phyloP scores from a whole-genome alignment of 2,888 invertebrate species.

The Hetaerina titia region DNA sequence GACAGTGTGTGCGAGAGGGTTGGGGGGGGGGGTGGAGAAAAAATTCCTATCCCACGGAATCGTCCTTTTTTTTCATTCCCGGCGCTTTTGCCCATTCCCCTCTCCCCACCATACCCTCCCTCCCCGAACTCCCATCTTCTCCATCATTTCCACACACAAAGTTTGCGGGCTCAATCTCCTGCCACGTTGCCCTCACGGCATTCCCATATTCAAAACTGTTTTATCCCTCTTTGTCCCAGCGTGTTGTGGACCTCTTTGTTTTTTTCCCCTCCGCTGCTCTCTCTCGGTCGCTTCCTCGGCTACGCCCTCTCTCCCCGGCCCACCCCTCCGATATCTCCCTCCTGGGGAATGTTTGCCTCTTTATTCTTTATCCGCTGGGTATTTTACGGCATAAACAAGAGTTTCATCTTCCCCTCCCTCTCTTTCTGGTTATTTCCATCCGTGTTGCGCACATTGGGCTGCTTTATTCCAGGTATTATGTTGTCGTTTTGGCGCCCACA shows the following conservation, averaged over 20 bases:
- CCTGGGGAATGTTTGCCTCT: not conserved
- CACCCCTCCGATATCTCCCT: not conserved
- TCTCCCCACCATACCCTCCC: not conserved
- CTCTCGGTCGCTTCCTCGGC: not conserved
- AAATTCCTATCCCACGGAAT: not conserved
- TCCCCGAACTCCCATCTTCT: not conserved
- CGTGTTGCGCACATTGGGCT: not conserved
- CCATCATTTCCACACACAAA: not conserved
- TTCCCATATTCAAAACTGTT: slow-evolving; percentile 39
- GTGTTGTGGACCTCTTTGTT: not conserved
- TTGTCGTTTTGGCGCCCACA: not conserved
- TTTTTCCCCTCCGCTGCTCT: not conserved
- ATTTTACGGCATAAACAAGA: slow-evolving; percentile 35
- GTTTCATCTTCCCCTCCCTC: slow-evolving; percentile 20
- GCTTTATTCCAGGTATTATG: slow-evolving; percentile 26
- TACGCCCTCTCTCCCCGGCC: not conserved
- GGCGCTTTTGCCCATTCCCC: not conserved
- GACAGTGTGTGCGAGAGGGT: not conserved
- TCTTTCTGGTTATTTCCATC: not conserved
- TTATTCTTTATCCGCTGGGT: slow-evolving; percentile 21
- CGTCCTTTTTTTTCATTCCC: not conserved
- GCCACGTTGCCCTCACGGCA: slow-evolving; percentile 21
- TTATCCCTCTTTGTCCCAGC: slow-evolving; percentile 28
- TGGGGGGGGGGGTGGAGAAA: not conserved
- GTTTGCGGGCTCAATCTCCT: slow-evolving; percentile 38